A percentile compares a stretch with the other conserved stretches of the same genome.
These are phyloP conservation scores for Sinocyclocheilus anshuiensis DNA, from an alignment of 2,113 vertebrate species.

Conservation along the genomic window DNA sequence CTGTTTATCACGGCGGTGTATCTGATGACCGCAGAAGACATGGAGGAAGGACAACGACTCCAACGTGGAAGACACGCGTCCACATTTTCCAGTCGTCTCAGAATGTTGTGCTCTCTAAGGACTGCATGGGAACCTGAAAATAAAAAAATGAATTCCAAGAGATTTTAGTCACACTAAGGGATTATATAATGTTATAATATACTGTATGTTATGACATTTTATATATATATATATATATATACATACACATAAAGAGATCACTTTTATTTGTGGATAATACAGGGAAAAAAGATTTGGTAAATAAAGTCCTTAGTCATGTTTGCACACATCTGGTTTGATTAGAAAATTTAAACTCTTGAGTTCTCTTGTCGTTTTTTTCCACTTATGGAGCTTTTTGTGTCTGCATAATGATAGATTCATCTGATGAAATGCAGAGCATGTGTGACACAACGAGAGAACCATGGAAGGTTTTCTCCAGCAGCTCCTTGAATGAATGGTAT, in stretches of 20 bases:
- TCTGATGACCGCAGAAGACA: slow-evolving; percentile 60
- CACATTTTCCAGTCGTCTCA: slow-evolving; percentile 87
- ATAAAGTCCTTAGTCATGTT: slow-evolving; percentile 89
- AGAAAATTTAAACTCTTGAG: slow-evolving; percentile 69
- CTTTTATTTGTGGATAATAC: slow-evolving; percentile 90
- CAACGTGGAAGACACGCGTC: not conserved
- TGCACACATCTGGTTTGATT: slow-evolving; percentile 84
- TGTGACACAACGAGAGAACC: not conserved
- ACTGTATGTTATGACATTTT: slow-evolving; percentile 62
- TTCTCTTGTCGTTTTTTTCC: slow-evolving; percentile 21
- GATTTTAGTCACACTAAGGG: slow-evolving; percentile 84
- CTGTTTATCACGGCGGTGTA: slow-evolving; percentile 74
- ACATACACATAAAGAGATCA: slow-evolving; percentile 71
- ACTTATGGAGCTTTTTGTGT: slow-evolving; percentile 8
- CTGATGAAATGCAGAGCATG: slow-evolving; percentile 8
- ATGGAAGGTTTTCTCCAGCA: slow-evolving; percentile 11
- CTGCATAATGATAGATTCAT: not conserved
- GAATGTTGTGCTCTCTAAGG: slow-evolving; percentile 87
- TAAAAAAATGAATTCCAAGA: slow-evolving; percentile 77
- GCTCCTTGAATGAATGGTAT: slow-evolving; percentile 12
- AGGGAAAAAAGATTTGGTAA: slow-evolving; percentile 82
- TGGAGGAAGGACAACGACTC: slow-evolving; percentile 59
- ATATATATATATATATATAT: slow-evolving; percentile 68
- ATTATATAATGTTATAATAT: slow-evolving; percentile 81
- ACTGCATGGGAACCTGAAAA: slow-evolving; percentile 90